Evolutionary conservation across 2,113 vertebrate genomes (phyloP).

Genomic region (Spilogale gracilis): DNA sequence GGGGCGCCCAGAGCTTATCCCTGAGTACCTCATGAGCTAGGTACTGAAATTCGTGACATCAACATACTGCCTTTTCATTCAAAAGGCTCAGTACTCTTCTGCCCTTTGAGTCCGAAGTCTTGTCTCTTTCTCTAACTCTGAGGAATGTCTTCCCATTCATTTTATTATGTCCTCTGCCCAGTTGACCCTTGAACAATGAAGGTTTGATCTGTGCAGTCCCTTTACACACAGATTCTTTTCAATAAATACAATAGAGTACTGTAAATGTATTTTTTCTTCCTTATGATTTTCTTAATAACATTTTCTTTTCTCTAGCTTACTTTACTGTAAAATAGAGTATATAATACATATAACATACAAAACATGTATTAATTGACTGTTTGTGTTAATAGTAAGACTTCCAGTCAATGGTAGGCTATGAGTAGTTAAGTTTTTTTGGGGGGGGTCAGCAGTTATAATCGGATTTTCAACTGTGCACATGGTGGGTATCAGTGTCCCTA

Average conservation of each 20-base stretch:
- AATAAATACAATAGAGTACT: neutral
- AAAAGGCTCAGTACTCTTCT: neutral
- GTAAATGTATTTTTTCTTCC: neutral
- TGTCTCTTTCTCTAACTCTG: neutral
- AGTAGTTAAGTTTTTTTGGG: neutral
- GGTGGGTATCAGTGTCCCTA: neutral
- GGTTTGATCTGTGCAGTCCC: neutral
- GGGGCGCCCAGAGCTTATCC: neutral
- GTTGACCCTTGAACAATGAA: neutral
- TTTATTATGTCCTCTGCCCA: neutral
- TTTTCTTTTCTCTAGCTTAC: neutral
- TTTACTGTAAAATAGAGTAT: neutral
- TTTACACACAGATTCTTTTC: neutral
- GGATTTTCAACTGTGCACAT: neutral
- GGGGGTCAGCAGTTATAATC: neutral
- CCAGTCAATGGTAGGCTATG: neutral
- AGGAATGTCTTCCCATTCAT: neutral
- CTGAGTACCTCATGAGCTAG: neutral
- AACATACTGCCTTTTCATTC: neutral
- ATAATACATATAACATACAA: neutral
- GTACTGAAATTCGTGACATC: neutral
- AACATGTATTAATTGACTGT: neutral
- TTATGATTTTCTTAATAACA: neutral
- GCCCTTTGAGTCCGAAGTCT: neutral
- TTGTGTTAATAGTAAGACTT: neutral